Evolutionary conservation across 1,140 invertebrate species (phyloP).

Genomic region (Anoplolepis gracilipes): DNA sequence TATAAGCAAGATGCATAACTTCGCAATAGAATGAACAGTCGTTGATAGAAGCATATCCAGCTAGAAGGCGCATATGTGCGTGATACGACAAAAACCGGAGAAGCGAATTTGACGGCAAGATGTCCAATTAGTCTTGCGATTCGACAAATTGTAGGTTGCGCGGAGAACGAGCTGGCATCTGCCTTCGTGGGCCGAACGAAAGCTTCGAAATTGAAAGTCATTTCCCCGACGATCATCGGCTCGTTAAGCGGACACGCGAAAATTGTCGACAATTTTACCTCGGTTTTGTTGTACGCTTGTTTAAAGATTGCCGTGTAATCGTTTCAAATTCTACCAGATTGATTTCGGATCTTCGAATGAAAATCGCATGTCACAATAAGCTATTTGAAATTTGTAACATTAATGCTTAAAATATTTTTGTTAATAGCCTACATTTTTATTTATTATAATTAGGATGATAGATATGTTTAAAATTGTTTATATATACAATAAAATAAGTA

Average conservation of each 20-base stretch:
- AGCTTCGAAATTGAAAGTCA: constrained; percentile 80
- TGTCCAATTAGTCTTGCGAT: constrained; percentile 79
- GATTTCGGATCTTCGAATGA: constrained; percentile 24
- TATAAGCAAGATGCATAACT: constrained; percentile 53
- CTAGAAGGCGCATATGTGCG: constrained; percentile 38
- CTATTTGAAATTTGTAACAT: neutral
- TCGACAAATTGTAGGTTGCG: constrained; percentile 78
- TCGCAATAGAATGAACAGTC: constrained; percentile 12
- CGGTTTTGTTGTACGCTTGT: constrained; percentile 14
- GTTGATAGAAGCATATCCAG: constrained; percentile 1
- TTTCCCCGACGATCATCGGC: constrained; percentile 74
- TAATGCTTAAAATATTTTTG: neutral
- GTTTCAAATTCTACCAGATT: constrained; percentile 34
- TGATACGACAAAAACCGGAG: constrained; percentile 49
- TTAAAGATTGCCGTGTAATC: constrained; percentile 49
- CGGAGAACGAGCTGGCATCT: constrained; percentile 75
- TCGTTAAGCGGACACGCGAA: constrained; percentile 68
- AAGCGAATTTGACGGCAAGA: constrained; percentile 71
- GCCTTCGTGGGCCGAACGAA: constrained; percentile 68
- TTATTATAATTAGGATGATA: neutral
- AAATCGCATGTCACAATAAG: neutral
- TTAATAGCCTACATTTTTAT: neutral
- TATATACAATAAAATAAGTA: neutral
- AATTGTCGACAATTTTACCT: constrained; percentile 44
- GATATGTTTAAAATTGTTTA: neutral